Evolutionary conservation across 2,888 invertebrate species (phyloP), one percentile per base, ranked within the genome.

Genomic region (Amblyjoppa proteus): DNA sequence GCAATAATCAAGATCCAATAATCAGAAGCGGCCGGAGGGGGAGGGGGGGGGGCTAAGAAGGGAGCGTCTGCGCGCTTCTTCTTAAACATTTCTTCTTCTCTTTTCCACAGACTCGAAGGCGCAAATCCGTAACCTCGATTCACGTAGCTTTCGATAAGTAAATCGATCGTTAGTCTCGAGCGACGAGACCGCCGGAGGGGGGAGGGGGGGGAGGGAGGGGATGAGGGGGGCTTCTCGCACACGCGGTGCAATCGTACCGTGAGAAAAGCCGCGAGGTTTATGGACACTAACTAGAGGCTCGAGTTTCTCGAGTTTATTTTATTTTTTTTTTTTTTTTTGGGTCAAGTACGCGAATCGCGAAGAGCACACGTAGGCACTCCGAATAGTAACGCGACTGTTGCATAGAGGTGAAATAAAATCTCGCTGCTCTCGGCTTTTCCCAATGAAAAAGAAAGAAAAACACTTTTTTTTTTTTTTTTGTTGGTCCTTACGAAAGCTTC

Each of bases 301-400:
- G 64, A 71, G 70, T 20, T 81, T 34, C 51, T 76, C 58, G 70
- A 58, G 61, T 80, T 25, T 45, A 58, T 25, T 66, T 20, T 20
- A 20, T 20, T 20, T 20, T 20, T 20, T 20, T 20, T 38, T 58
- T 56, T 31, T 69, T 70, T 80, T 86, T 81, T 76, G 84, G 86
- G 86, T 81, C 84, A 86, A 84, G 81, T 78, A 77, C 82, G 76
- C 73, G 68, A 76, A 77, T 77, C 25, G 68, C 58, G 76, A 68
- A 56, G 11, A 34, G n/a, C n/a, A 28, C 73, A 28, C 66, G 68
- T 45, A n/a, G 49, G 56, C 25, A 38, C 16, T 56, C 56, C 1
- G 9, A 56, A 56, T 56, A 56, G 25, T 25, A 9, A 25, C 25
- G 1, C 25, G 20, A 56, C 20, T 25, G 20, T 56, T 56, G 2